phyloP scores from a whole-genome alignment of 2,797 vertebrate species.

The Amniataba percoides region DNA sequence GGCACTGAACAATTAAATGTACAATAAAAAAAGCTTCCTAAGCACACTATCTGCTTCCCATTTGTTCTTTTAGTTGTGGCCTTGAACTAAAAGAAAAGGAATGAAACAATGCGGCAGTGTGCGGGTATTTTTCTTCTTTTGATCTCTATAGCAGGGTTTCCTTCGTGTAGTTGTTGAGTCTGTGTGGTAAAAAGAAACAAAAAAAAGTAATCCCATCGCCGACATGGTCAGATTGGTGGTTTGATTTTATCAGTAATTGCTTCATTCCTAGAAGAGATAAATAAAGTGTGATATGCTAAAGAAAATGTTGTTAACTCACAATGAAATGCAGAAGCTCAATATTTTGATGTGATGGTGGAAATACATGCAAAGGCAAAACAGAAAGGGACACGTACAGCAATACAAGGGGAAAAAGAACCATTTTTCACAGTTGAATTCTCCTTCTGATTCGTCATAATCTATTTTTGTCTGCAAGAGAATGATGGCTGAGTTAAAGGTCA shows the following conservation, averaged over 20 bases:
- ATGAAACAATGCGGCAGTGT: not conserved
- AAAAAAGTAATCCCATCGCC: not conserved
- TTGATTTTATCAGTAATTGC: no score
- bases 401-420: not conserved
- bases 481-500: conserved; percentile 57
- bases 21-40: not conserved
- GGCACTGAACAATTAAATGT: not conserved
- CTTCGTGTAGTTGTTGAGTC: not conserved
- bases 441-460: not conserved
- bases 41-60: not conserved
- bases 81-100: not conserved
- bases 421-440: not conserved
- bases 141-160: not conserved
- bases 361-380: not conserved
- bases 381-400: not conserved
- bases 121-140: not conserved
- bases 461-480: conserved; percentile 3
- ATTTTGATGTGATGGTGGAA: not conserved
- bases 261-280: not conserved
- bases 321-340: not conserved
- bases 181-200: not conserved
- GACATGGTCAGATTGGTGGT: not conserved
- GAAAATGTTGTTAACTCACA: not conserved
- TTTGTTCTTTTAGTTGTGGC: not conserved
- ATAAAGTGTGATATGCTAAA: not conserved